Evolutionary conservation across 2,888 invertebrate species (phyloP), one percentile per base, ranked within the genome.

Genomic region (Acanthococcus lagerstroemiae): DNA sequence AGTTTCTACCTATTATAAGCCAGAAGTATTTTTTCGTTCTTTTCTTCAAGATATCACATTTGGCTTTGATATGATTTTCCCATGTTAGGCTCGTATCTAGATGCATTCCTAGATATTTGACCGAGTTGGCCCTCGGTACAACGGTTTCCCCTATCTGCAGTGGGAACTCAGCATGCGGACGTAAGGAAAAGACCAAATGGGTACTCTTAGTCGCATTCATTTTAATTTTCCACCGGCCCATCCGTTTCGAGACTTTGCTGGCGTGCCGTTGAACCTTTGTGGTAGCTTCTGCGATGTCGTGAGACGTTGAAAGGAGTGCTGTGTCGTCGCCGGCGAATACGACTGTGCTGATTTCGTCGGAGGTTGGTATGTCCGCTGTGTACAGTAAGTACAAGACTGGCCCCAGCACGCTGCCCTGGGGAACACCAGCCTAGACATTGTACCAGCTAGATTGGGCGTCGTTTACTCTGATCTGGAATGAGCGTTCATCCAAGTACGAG

Each of bases 241-340:
- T 17, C n/a, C 50, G n/a, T 19, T 48, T 48, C 21, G n/a, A n/a
- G 7, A 48, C 50, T n/a, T 48, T 6, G 7, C n/a, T 7, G 6
- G n/a, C 17, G 21, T 48, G 50, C 17, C n/a, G n/a, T 48, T 48
- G 50, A 48, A 48, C 7, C 21, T 12, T n/a, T 12, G n/a, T 7
- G 50, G 50, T 19, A n/a, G 50, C 50, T 48, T 7, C n/a, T 17
- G 5, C 21, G n/a, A 17, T 48, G 21, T n/a, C 50, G n/a, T 19
- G 50, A 48, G n/a, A 19, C n/a, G 50, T 48, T 19, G 50, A 48
- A n/a, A 48, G 50, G n/a, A 48, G n/a, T 17, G 50, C 50, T n/a
- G 50, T n/a, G 17, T 6, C 9, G n/a, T 48, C 50, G 21, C n/a
- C 50, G 6, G 50, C 50, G n/a, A 48, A 48, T 19, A 48, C 21